A percentile compares a stretch with the other conserved stretches of the same genome.
phyloP scores from a whole-genome alignment of 2,113 vertebrate species.

The Nothobranchius furzeri region DNA sequence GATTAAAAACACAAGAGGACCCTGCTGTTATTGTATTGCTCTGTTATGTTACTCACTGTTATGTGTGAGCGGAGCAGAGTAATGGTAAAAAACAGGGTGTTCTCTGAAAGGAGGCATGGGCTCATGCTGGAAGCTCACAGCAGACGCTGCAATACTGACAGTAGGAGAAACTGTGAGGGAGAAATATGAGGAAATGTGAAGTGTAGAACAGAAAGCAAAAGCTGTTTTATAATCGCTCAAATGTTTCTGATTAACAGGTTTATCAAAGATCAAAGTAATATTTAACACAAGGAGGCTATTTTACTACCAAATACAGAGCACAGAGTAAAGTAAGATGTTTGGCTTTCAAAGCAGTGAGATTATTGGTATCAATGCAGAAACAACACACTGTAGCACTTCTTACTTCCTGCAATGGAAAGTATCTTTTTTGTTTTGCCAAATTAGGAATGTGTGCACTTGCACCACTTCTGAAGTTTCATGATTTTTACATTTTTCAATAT shows the following conservation, averaged over 20 bases:
- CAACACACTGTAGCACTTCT: constrained; percentile 1
- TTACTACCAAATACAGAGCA: background rate
- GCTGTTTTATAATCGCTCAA: background rate
- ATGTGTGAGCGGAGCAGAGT: constrained; percentile 1
- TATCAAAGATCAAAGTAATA: background rate
- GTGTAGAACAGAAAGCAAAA: constrained; percentile 66
- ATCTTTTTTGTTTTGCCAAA: constrained; percentile 8
- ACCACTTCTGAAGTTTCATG: background rate
- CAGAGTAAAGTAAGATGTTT: constrained; percentile 3
- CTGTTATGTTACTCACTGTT: constrained; percentile 36
- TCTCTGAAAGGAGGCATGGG: constrained; percentile 10
- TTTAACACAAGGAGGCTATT: background rate
- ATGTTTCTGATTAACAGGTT: background rate
- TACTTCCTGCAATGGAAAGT: constrained; percentile 17
- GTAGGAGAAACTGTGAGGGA: constrained; percentile 12
- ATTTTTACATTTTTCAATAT: background rate
- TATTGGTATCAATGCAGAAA: background rate
- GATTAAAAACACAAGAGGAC: background rate
- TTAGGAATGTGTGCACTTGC: background rate
- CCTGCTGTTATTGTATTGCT: background rate
- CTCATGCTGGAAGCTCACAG: constrained; percentile 11
- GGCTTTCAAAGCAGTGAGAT: constrained; percentile 15
- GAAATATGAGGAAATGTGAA: constrained; percentile 53
- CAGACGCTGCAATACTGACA: background rate
- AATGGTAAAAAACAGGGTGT: background rate